phyloP scores from a whole-genome alignment of 2,113 vertebrate species.

The Galeopterus variegatus region DNA sequence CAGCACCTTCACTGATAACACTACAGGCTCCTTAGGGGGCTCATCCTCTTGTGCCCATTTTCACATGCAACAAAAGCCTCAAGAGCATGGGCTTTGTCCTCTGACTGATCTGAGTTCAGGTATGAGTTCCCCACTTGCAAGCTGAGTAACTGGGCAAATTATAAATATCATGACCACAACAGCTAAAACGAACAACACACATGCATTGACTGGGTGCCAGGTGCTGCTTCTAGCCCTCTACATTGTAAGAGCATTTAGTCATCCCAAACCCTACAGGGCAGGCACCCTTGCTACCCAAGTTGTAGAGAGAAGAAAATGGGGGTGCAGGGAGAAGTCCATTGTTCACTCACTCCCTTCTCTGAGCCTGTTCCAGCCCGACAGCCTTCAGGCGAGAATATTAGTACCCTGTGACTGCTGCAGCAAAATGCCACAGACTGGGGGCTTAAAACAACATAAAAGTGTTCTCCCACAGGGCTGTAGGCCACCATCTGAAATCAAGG shows the following conservation, averaged over 20 bases:
- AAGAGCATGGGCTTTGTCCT: neutral
- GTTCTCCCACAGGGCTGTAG: neutral
- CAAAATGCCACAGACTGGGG: neutral
- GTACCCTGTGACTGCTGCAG: neutral
- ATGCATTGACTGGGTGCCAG: accelerated
- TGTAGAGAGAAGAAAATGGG: neutral
- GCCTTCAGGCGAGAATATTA: accelerated
- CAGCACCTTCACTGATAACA: neutral
- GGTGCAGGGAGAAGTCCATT: accelerated
- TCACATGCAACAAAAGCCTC: neutral
- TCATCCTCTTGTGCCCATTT: neutral
- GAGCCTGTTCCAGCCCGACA: neutral
- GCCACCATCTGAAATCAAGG: neutral
- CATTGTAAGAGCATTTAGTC: accelerated
- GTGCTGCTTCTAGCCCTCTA: accelerated
- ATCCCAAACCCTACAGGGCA: accelerated
- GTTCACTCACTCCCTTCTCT: neutral
- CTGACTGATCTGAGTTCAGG: neutral
- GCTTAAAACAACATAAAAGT: accelerated
- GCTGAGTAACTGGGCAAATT: neutral
- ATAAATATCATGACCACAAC: neutral
- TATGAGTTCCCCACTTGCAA: neutral
- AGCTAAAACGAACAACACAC: accelerated
- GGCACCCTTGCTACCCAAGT: accelerated
- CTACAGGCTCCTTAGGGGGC: too few relatives aligned